Evolutionary conservation across 2,888 invertebrate species (phyloP).

Genomic region (Drosophila melanosoma): DNA sequence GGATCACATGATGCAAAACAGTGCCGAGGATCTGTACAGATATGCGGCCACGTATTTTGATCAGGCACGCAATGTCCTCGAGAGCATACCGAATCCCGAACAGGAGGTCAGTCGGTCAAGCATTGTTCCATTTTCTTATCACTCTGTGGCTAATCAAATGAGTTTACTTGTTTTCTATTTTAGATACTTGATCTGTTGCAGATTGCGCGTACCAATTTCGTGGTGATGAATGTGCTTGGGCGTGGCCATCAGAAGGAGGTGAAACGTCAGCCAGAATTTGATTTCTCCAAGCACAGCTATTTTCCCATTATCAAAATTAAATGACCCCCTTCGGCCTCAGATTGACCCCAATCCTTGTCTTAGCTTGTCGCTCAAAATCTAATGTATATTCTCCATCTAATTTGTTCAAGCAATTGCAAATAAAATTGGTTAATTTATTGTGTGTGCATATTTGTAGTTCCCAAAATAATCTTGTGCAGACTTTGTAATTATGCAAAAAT

Average conservation of each 20-base stretch:
- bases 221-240: slow-evolving; percentile 95
- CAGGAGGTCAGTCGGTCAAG: slow-evolving; percentile 88
- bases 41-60: slow-evolving; percentile 96
- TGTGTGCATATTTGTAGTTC: not conserved
- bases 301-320: slow-evolving; percentile 94
- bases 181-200: slow-evolving; percentile 93
- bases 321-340: slow-evolving; percentile 45
- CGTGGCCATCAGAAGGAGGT: slow-evolving; percentile 97
- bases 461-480: not conserved
- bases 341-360: slow-evolving; percentile 23
- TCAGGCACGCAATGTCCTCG: slow-evolving; percentile 93
- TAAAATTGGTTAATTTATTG: slow-evolving; percentile 50
- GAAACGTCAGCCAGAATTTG: slow-evolving; percentile 94
- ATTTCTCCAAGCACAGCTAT: slow-evolving; percentile 94
- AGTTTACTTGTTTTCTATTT: slow-evolving; percentile 78
- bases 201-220: slow-evolving; percentile 97
- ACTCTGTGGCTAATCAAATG: not conserved
- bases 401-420: slow-evolving; percentile 51
- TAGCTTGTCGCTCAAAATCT: slow-evolving; percentile 1
- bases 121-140: not conserved
- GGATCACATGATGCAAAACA: slow-evolving; percentile 88
- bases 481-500: not conserved
- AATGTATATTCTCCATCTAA: slow-evolving; percentile 5
- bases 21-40: slow-evolving; percentile 89
- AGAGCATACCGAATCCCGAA: slow-evolving; percentile 92